phyloP scores from a whole-genome alignment of 2,113 vertebrate genomes.

The Apteryx mantelli region DNA sequence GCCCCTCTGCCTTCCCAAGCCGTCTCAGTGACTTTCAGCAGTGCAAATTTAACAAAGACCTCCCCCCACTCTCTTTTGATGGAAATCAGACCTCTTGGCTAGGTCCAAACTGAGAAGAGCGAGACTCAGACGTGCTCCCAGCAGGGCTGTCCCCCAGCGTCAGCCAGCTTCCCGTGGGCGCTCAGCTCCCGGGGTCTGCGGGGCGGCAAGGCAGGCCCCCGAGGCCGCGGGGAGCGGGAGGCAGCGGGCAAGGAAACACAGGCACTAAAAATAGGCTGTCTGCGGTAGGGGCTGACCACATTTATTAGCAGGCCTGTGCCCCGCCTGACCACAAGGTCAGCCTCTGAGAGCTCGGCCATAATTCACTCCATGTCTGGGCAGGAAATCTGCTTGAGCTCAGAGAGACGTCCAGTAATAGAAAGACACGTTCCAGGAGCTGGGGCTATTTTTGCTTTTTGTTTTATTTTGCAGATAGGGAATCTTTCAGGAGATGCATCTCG shows the following conservation, averaged over 20 bases:
- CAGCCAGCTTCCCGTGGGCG: rapidly evolving
- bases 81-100: background rate
- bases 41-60: background rate
- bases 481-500: background rate
- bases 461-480: background rate
- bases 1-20: background rate
- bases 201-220: background rate
- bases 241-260: conserved; percentile 7
- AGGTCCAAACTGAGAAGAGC: rapidly evolving
- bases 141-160: background rate
- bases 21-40: rapidly evolving
- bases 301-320: conserved; percentile 52
- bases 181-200: background rate
- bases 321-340: conserved; percentile 61
- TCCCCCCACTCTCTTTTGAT: rapidly evolving
- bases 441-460: conserved; percentile 49
- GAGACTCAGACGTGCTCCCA: background rate
- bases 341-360: conserved; percentile 1
- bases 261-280: conserved; percentile 32
- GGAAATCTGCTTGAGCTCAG: conserved; percentile 55
- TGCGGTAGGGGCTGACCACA: conserved; percentile 41
- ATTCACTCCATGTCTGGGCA: conserved; percentile 55
- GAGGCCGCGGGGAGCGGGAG: background rate
- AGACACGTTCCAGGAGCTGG: conserved; percentile 33
- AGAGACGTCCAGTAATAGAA: conserved; percentile 62